Evolutionary conservation across 1,140 invertebrate species (phyloP).

Genomic region (Protaetia brevitarsis): DNA sequence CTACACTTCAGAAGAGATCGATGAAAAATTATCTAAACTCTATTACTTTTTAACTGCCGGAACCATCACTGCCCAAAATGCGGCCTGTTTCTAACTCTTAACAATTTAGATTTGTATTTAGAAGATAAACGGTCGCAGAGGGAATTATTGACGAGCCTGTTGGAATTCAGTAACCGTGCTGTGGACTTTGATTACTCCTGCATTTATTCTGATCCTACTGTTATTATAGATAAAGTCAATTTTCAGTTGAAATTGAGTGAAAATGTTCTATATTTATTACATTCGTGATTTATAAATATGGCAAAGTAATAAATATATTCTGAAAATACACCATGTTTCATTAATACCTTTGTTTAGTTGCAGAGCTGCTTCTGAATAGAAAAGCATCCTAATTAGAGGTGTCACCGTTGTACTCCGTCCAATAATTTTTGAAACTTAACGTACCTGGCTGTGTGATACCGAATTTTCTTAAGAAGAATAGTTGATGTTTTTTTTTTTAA

Average conservation of each 20-base stretch:
- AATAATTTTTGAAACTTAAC: too few species aligned
- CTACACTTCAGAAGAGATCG: background rate
- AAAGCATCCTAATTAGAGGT: too few species aligned
- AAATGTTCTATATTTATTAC: background rate
- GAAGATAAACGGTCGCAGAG: background rate
- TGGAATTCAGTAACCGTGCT: background rate
- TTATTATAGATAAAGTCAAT: background rate
- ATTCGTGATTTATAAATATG: too few species aligned
- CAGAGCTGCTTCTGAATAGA: too few species aligned
- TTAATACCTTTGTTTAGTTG: too few species aligned
- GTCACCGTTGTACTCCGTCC: too few species aligned
- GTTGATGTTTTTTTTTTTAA: too few species aligned
- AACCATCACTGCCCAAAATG: background rate
- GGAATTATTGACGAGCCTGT: background rate
- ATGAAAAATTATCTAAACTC: background rate
- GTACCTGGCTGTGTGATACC: too few species aligned
- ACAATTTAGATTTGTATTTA: background rate
- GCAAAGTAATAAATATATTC: too few species aligned
- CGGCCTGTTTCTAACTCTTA: background rate
- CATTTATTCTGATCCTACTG: background rate
- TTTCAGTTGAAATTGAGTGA: background rate
- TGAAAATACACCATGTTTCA: too few species aligned
- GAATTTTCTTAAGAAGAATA: too few species aligned
- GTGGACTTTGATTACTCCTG: background rate
- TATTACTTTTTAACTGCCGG: background rate